phyloP scores from a whole-genome alignment of 2,888 invertebrate genomes.

The Laothoe populi region DNA sequence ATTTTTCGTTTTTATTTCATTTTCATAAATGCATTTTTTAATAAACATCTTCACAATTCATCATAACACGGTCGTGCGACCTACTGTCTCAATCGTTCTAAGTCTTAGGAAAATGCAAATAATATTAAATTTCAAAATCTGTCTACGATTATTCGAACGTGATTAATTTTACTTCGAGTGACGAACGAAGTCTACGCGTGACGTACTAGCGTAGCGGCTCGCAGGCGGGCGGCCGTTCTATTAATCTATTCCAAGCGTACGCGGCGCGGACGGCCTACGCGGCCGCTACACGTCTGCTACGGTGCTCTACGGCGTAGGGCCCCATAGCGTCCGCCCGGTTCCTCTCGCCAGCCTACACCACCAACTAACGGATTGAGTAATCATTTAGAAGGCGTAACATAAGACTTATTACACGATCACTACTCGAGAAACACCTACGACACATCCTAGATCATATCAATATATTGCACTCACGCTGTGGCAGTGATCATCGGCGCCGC shows the following conservation, averaged over 20 bases:
- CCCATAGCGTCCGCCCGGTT: slow-evolving; percentile 35
- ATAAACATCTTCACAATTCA: slow-evolving; percentile 83
- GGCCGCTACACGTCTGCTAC: slow-evolving; percentile 43
- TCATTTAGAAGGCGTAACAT: slow-evolving; percentile 79
- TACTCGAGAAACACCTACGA: slow-evolving; percentile 83
- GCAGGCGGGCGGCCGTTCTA: slow-evolving; percentile 44
- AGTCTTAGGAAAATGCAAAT: slow-evolving; percentile 84
- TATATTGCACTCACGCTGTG: slow-evolving; percentile 73
- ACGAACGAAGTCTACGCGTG: slow-evolving; percentile 71
- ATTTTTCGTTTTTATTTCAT: slow-evolving; percentile 83
- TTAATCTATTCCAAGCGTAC: neutral
- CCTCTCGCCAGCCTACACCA: slow-evolving; percentile 38
- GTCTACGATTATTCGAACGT: slow-evolving; percentile 81
- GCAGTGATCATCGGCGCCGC: slow-evolving; percentile 63
- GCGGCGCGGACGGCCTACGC: slow-evolving; percentile 34
- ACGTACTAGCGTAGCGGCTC: slow-evolving; percentile 41
- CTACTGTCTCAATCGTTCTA: slow-evolving; percentile 83
- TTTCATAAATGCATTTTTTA: slow-evolving; percentile 84
- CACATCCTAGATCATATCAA: slow-evolving; percentile 85
- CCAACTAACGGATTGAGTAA: slow-evolving; percentile 52
- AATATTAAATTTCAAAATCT: slow-evolving; percentile 81
- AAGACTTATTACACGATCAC: slow-evolving; percentile 82
- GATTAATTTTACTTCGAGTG: slow-evolving; percentile 80
- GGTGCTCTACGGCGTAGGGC: slow-evolving; percentile 46
- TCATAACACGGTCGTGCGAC: slow-evolving; percentile 83